phyloP scores from a whole-genome alignment of 2,113 vertebrate genomes.

The Calidris pugnax region DNA sequence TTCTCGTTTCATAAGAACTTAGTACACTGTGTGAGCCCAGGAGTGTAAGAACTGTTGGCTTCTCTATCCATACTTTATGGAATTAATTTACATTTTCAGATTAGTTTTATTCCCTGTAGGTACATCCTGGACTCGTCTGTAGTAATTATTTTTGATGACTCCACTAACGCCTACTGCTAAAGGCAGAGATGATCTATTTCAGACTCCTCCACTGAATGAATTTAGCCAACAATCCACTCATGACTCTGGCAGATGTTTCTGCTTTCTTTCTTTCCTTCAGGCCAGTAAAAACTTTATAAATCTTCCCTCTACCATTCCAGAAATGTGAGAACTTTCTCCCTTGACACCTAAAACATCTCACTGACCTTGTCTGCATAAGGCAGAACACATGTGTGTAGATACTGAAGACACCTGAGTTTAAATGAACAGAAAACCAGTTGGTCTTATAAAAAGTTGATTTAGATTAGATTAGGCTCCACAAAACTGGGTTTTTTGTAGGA shows the following conservation, averaged over 20 bases:
- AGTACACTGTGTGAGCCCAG: neutral
- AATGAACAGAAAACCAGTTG: neutral
- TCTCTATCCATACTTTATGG: neutral
- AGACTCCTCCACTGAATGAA: slow-evolving; percentile 21
- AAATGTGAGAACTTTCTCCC: slow-evolving; percentile 10
- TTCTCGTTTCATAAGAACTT: neutral
- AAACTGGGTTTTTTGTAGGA: neutral
- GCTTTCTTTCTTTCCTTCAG: slow-evolving; percentile 15
- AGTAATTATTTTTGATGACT: slow-evolving; percentile 44
- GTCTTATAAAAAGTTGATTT: neutral
- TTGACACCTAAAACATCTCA: slow-evolving; percentile 22
- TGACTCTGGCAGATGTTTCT: slow-evolving; percentile 60
- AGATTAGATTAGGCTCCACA: neutral
- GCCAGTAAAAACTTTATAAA: slow-evolving; percentile 45
- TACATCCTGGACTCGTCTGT: slow-evolving; percentile 43
- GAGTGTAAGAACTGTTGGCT: neutral
- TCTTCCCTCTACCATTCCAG: slow-evolving; percentile 28
- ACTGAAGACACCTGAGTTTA: neutral
- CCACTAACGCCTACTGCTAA: slow-evolving; percentile 40
- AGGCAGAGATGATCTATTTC: slow-evolving; percentile 50
- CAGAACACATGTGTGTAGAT: neutral
- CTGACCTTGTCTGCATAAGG: slow-evolving; percentile 5
- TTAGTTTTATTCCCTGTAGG: slow-evolving; percentile 52
- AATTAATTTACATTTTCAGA: slow-evolving; percentile 40
- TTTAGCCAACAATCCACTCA: slow-evolving; percentile 48